phyloP scores from a whole-genome alignment of 2,888 invertebrate genomes.

The Heterodera filipjevi region DNA sequence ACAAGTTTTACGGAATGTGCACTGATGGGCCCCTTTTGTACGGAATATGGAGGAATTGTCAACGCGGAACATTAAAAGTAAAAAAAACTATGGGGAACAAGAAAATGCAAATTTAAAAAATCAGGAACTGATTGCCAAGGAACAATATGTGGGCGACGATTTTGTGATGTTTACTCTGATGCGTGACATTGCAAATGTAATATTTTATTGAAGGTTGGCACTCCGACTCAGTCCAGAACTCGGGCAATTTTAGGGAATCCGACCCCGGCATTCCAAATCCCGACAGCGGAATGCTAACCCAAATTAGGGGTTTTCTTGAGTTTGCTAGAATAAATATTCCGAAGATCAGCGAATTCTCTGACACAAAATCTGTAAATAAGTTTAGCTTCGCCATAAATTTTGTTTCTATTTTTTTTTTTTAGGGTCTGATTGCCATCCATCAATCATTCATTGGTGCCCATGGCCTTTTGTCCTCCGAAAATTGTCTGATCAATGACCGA shows the following conservation, averaged over 20 bases:
- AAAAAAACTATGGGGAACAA: neutral
- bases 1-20: conserved; percentile 57
- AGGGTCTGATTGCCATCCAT: conserved; percentile 55
- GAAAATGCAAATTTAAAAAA: neutral
- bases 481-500: conserved; percentile 54
- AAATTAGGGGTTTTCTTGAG: no score
- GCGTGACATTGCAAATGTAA: conserved; percentile 48
- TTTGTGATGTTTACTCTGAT: conserved; percentile 54
- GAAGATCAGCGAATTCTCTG: no score
- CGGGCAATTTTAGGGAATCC: no score
- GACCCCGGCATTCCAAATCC: no score
- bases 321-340: no score
- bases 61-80: conserved; percentile 45
- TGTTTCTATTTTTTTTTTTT: neutral
- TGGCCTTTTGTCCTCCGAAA: conserved; percentile 47
- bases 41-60: conserved; percentile 59
- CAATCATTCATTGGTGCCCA: conserved; percentile 51
- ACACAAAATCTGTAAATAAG: no score
- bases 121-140: conserved; percentile 48
- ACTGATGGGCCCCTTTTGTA: conserved; percentile 52
- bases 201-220: neutral
- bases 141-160: conserved; percentile 47
- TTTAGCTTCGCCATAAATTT: neutral
- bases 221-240: no score
- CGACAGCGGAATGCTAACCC: no score